Conservation (phyloP, 1,140 invertebrate genomes). For the Gyrodactylus bullatarudis region DNA sequence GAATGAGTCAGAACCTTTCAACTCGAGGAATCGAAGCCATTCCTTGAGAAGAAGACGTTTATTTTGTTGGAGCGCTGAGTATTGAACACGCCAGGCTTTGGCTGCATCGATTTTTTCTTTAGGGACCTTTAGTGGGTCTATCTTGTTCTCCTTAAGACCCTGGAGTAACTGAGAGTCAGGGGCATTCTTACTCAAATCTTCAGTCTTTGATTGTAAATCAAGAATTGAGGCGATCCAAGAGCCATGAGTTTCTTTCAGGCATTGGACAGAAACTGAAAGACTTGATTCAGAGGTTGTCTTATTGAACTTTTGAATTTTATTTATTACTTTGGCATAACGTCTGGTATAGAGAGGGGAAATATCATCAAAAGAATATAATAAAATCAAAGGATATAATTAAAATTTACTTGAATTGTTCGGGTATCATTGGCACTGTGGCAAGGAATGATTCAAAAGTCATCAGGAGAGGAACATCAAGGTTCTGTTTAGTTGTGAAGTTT, state of each 20-base stretch:
- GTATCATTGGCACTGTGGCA: too few relatives aligned
- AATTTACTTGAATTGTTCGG: too few relatives aligned
- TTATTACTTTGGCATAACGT: neutral
- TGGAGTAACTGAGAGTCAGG: neutral
- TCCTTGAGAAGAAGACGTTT: neutral
- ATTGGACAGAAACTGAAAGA: too few relatives aligned
- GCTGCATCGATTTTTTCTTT: neutral
- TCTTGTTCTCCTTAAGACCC: neutral
- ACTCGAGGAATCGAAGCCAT: neutral
- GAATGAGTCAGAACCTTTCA: too few relatives aligned
- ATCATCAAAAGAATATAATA: too few relatives aligned
- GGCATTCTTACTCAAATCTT: neutral
- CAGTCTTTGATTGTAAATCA: neutral
- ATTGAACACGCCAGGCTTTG: neutral
- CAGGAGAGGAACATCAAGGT: too few relatives aligned
- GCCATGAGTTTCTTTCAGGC: too few relatives aligned
- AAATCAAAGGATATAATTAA: too few relatives aligned
- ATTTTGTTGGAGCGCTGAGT: neutral
- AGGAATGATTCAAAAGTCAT: too few relatives aligned
- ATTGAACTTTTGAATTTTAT: neutral
- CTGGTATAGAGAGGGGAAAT: too few relatives aligned
- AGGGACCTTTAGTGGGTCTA: neutral
- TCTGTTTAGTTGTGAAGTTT: too few relatives aligned
- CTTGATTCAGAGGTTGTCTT: neutral
- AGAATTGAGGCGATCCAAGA: neutral